A percentile compares a stretch with the other conserved stretches of the same genome.
These are phyloP conservation scores for Chorisops tibialis DNA, from an alignment of 2,888 invertebrate genomes.

Conservation along the genomic window DNA sequence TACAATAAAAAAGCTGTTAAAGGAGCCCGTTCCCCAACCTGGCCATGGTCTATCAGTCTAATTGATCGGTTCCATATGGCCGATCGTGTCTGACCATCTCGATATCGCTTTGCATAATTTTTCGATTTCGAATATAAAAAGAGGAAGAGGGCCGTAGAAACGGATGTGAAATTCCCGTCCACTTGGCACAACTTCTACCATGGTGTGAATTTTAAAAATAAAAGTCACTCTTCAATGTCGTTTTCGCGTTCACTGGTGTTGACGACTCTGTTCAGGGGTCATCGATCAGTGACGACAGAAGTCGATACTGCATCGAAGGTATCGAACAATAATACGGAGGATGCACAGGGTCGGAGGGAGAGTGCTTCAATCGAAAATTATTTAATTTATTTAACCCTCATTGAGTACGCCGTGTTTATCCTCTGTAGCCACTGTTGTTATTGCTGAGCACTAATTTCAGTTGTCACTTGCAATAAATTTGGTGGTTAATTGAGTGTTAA, in stretches of 20 bases:
- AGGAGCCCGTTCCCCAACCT: neutral
- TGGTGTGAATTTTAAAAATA: neutral
- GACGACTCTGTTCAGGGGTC: neutral
- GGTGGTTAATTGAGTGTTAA: conserved; percentile 43
- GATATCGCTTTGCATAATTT: conserved; percentile 31
- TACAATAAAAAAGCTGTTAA: neutral
- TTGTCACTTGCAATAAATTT: conserved; percentile 42
- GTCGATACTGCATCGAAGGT: no score
- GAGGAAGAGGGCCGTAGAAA: neutral
- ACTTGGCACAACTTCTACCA: neutral
- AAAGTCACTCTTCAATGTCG: neutral
- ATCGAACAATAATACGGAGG: no score
- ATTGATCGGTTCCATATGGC: conserved; percentile 53
- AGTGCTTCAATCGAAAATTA: no score
- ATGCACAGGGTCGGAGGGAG: no score
- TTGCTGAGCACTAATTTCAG: conserved; percentile 14
- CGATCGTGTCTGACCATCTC: conserved; percentile 41
- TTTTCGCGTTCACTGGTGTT: neutral
- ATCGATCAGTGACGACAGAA: neutral
- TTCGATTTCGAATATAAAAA: conserved; percentile 5
- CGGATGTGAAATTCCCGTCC: neutral
- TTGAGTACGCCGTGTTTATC: no score
- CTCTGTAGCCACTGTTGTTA: neutral
- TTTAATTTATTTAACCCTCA: no score
- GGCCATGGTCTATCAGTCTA: conserved; percentile 41